Percentiles rank a stretch among this genome's conserved stretches.
These are phyloP conservation scores for Paratilapia polleni DNA, from an alignment of 2,113 vertebrate species.

Conservation along the genomic window DNA sequence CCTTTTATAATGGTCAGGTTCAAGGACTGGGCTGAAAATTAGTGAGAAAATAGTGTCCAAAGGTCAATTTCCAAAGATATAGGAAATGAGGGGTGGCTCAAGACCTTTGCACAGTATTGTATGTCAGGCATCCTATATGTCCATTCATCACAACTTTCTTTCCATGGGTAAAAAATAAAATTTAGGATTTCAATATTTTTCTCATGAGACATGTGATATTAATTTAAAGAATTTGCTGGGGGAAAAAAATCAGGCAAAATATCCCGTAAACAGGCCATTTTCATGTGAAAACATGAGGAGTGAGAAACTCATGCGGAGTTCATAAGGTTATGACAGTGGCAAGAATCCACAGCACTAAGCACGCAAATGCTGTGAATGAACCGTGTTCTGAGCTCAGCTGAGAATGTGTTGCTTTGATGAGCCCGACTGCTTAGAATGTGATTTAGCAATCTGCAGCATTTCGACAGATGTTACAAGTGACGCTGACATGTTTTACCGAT, in stretches of 20 bases:
- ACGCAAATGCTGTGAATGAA: slow-evolving; percentile 16
- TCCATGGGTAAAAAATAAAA: not conserved
- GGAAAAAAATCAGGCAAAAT: not conserved
- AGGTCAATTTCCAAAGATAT: no score
- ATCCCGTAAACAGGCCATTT: not conserved
- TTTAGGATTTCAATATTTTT: not conserved
- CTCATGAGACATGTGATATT: not conserved
- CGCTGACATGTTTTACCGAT: slow-evolving; percentile 30
- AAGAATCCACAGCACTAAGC: not conserved
- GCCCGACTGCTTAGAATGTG: slow-evolving; percentile 19
- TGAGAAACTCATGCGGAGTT: not conserved
- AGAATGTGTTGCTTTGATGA: slow-evolving; percentile 38
- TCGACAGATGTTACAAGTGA: slow-evolving; percentile 40
- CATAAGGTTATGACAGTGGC: not conserved
- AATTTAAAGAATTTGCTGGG: not conserved
- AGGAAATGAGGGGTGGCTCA: no score
- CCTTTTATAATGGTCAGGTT: no score
- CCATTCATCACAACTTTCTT: not conserved
- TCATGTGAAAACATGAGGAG: not conserved
- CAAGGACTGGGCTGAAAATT: no score
- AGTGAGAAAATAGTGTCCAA: no score
- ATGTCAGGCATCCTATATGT: not conserved
- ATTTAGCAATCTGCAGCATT: slow-evolving; percentile 40
- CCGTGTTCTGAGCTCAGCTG: not conserved
- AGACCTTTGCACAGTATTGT: not conserved